Base-by-base conservation (phyloP, 2,113 vertebrate genomes). In the Epinephelus fuscoguttatus region DNA sequence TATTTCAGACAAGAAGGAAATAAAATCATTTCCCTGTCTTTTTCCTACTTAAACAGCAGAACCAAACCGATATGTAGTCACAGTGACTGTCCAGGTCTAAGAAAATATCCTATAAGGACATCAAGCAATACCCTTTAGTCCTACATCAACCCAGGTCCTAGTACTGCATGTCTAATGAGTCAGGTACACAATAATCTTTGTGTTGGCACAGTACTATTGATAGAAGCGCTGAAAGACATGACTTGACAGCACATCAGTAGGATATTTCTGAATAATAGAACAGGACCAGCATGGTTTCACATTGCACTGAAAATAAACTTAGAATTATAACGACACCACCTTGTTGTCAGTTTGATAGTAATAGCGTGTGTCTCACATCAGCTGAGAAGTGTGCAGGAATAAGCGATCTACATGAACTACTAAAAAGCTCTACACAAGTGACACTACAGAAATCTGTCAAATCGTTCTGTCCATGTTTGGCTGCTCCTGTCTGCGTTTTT, bases 231-330 rank as follows among this genome's bases (percentile, higher is more conserved):
- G 17, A 19, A 64, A 76, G 50, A 62, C 13, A 40, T 74, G 23
- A 64, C 74, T 37, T 62, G 40, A 75, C 59, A 71, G 49, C 30
- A 55, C 67, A 14, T 73, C 6, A 60, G 30, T 40, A 10, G 42
- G 64, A 21, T 72, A 30, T 66, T 74, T 88, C 23, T 72, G 69
- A 82, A 82, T 77, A 57, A 66, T 13, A 63, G n/a, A 80, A 70
- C 21, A 66, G 55, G n/a, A 64, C 17, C 30, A 3, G 37, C 67
- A 47, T 56, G 37, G 78, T 68, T 78, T 83, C 70, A 63, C n/a
- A 59, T 80, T 87, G 45, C 40, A 71, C 15, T 23, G 12, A 57
- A 80, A 77, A 62, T n/a, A 67, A 60, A 64, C 6, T 68, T 42
- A 12, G 60, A 72, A 37, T 27, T 77, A 67, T 81, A 75, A 55